Evolutionary conservation across 1,140 invertebrate species (phyloP).

Genomic region (Drosophila repleta): DNA sequence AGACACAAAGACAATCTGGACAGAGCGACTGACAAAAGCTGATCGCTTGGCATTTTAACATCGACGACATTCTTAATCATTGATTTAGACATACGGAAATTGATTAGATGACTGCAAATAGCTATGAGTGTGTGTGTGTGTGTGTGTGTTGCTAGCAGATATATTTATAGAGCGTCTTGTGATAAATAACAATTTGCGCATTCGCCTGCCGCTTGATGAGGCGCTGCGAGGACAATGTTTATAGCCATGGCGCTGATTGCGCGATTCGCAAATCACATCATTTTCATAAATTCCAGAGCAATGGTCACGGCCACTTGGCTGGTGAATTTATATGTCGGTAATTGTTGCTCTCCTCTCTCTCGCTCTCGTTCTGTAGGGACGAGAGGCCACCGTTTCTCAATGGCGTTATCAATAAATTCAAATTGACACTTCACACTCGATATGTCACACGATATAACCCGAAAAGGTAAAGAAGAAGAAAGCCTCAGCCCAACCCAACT

Average conservation of each 20-base stretch:
- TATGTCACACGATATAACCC: constrained; percentile 83
- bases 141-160: not conserved
- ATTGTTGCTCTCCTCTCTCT: constrained; percentile 51
- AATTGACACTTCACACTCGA: constrained; percentile 84
- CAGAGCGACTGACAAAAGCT: constrained; percentile 1
- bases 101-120: constrained; percentile 62
- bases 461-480: constrained; percentile 27
- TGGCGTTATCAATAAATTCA: constrained; percentile 83
- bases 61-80: constrained; percentile 75
- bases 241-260: constrained; percentile 64
- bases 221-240: constrained; percentile 65
- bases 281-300: constrained; percentile 73
- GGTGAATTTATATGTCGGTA: constrained; percentile 70
- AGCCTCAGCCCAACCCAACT: constrained; percentile 22
- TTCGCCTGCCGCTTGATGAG: constrained; percentile 51
- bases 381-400: constrained; percentile 33
- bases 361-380: not conserved
- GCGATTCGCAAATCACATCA: constrained; percentile 61
- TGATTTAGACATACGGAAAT: constrained; percentile 79
- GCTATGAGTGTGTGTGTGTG: not conserved
- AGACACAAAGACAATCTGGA: constrained; percentile 1
- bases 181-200: constrained; percentile 79
- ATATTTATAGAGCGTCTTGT: constrained; percentile 68
- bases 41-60: constrained; percentile 47
- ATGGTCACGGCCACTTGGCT: constrained; percentile 64